These are phyloP conservation scores for Pycnomerus fuliginosus DNA, from an alignment of 2,888 invertebrate species.

Conservation along the genomic window DNA sequence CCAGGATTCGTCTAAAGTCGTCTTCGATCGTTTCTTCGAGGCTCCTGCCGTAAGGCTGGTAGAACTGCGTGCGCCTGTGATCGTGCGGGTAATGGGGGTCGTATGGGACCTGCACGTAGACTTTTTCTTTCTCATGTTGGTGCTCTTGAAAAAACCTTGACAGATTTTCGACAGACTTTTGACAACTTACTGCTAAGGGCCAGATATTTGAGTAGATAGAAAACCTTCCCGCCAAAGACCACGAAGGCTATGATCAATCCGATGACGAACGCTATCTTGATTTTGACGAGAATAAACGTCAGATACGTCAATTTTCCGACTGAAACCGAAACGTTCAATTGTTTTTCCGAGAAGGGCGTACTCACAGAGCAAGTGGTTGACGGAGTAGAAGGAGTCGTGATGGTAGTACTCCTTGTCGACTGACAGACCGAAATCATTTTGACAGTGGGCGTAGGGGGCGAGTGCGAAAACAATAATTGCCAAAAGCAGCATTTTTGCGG, in stretches of 20 bases:
- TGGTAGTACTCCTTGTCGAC: constrained; percentile 8
- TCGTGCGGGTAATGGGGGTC: neutral
- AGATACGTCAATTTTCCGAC: no score
- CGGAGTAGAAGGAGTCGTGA: constrained; percentile 14
- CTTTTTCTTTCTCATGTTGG: no score
- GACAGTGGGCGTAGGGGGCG: constrained; percentile 10
- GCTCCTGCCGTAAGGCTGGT: neutral
- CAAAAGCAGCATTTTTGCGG: no score
- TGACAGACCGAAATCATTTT: constrained; percentile 4
- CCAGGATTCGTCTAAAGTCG: neutral
- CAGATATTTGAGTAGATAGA: constrained; percentile 38
- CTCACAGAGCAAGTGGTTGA: constrained; percentile 26
- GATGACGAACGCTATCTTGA: constrained; percentile 40
- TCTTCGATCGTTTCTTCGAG: neutral
- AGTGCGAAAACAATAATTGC: constrained; percentile 23
- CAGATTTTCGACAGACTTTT: no score
- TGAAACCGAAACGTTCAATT: no score
- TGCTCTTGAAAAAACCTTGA: no score
- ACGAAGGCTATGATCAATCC: constrained; percentile 37
- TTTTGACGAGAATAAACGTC: constrained; percentile 40
- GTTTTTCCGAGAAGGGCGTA: constrained; percentile 3
- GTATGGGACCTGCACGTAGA: no score
- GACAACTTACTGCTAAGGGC: constrained; percentile 34
- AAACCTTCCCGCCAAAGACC: constrained; percentile 39
- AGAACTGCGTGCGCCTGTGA: neutral